Evolutionary conservation across 2,888 invertebrate species (phyloP), one percentile per base, ranked within the genome.

Genomic region (Didymodactylos carnosus): DNA sequence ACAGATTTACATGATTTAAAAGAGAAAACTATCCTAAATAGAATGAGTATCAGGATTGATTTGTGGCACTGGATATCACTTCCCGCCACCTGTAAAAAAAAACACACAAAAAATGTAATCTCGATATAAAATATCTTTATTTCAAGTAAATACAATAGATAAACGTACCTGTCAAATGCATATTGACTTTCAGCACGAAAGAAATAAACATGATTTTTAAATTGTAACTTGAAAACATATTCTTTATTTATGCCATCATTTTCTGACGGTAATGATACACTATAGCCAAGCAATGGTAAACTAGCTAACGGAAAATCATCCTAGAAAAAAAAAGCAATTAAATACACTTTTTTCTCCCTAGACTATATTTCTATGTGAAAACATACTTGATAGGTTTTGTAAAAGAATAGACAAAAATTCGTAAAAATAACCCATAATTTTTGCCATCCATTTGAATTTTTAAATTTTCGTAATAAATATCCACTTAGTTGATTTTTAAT

Each of bases 371-470:
- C 6, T 35, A 40, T 11, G 72, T 76, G 78, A n/a, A n/a, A n/a
- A n/a, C n/a, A 79, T 80, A 87, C 87, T 86, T 91, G 90, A 86
- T 91, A 94, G 76, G 91, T 91, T 86, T 95, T 97, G 86, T 95
- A 97, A 86, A 98, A 98, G 85, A 92, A 95, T 74, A 98, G 86
- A 80, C 94, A 93, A 84, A 93, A 94, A 77, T 93, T 91, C 3
- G 94, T 93, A 83, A 94, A 93, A 49, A 95, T 94, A 23, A 97
- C 95, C 95, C 95, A 98, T 62, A 98, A 86, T 82, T 94, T 94
- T 86, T 98, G 97, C 97, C 97, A 98, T 75, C 97, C 97, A 79
- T 92, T 91, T 79, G 92, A 93, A 85, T 93, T 95, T 84, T 97
- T 94, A 85, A 97, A 94, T 87, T 97, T 98, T 77, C 97, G 87